These are phyloP conservation scores for Trachelus stipa DNA, from an alignment of 2,888 invertebrate genomes.

Conservation along the genomic window DNA sequence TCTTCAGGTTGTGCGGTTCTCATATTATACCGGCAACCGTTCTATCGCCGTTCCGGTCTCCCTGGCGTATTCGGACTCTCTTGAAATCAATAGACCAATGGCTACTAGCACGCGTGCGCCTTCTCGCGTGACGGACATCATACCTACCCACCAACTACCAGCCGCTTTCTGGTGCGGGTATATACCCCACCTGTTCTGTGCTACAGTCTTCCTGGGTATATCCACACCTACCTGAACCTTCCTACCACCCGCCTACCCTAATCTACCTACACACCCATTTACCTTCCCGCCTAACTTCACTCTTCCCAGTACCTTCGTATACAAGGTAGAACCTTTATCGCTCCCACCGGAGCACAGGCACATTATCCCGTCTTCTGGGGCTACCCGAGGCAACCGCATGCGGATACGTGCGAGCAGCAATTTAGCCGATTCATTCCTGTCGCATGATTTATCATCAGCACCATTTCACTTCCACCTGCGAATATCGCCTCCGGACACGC, in stretches of 20 bases:
- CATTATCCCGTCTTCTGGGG: constrained; percentile 11
- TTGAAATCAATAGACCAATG: constrained; percentile 61
- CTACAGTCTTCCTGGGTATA: neutral
- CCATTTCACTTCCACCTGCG: constrained; percentile 11
- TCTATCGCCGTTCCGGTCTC: neutral
- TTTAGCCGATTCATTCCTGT: constrained; percentile 62
- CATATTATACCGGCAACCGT: neutral
- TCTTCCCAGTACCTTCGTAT: constrained; percentile 11
- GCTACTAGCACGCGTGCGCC: constrained; percentile 59
- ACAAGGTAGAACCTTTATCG: constrained; percentile 2
- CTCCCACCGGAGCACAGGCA: neutral
- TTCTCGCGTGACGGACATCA: constrained; percentile 50
- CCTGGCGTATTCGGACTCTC: constrained; percentile 9
- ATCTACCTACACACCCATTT: constrained; percentile 4
- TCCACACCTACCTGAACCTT: neutral
- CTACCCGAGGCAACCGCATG: constrained; percentile 23
- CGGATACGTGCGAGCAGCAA: constrained; percentile 59
- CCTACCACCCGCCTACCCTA: constrained; percentile 23
- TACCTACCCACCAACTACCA: constrained; percentile 33
- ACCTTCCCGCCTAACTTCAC: constrained; percentile 9
- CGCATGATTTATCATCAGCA: constrained; percentile 55
- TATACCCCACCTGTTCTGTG: neutral
- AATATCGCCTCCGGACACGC: constrained; percentile 6
- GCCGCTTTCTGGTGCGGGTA: neutral
- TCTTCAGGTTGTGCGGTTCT: neutral